Evolutionary conservation across 2,888 invertebrate species (phyloP), one percentile per base, ranked within the genome.

Genomic region (Drosophila histrio): DNA sequence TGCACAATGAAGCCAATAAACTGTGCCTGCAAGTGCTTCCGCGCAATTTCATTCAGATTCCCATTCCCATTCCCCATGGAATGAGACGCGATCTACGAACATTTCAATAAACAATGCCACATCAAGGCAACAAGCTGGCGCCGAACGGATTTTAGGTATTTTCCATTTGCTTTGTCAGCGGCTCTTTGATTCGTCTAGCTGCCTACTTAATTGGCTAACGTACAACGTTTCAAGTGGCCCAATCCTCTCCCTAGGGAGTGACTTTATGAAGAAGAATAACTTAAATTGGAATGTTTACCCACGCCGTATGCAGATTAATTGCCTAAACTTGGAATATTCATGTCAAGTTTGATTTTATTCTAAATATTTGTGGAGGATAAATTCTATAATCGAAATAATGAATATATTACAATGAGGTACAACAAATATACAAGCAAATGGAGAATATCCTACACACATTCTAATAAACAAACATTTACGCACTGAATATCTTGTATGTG

Each of bases 1-100:
- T 87, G 68, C 53, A 74, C 82, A 85, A 87, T 79, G 77, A 84
- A 85, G 83, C 83, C 88, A 84, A 84, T 84, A 87, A 87, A 79
- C 83, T 77, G 19, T 26, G 87, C 66, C 87, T 69, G 80, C 86
- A 82, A 87, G 86, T 84, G 84, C 84, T 84, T 84, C 84, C 84
- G 84, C 84, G 86, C 84, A 84, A 84, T 84, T 84, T 84, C 88
- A 82, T 84, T 81, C 66, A 49, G 17, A 54, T 8, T 9, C 9
- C 22, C 32, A 6, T 13, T 22, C 15, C 17, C 34, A 7, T 15
- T 24, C 26, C 38, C 66, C 34, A 22, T 50, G 15, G n/a, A 36
- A 41, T 13, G 30, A 28, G 46, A 7, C 26, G 50, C 50, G 50
- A 52, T 39, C 50, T 26, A 38, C 50, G 30, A 46, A 17, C 36